phyloP scores from a whole-genome alignment of 2,797 vertebrate genomes.

The Sciaenops ocellatus region DNA sequence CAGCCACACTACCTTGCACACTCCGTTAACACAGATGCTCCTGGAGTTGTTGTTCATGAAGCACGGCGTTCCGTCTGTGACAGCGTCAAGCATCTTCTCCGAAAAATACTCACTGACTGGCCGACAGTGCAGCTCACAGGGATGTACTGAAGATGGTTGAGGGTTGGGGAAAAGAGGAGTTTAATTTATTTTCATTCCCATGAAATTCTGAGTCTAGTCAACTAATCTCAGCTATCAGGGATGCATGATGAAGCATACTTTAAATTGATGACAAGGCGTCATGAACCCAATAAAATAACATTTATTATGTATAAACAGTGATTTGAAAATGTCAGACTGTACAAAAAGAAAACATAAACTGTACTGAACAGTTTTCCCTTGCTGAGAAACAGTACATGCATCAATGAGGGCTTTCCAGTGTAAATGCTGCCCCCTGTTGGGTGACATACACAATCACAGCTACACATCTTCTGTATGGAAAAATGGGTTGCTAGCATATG shows the following conservation, averaged over 20 bases:
- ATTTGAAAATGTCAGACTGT: constrained; percentile 3
- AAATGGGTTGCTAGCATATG: no score
- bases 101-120: constrained; percentile 90
- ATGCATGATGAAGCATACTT: not conserved
- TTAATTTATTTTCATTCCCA: not conserved
- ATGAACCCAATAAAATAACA: not conserved
- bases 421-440: constrained; percentile 74
- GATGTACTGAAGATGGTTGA: constrained; percentile 80
- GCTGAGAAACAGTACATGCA: no score
- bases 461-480: not conserved
- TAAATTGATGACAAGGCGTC: not conserved
- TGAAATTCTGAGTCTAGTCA: not conserved
- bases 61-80: constrained; percentile 95
- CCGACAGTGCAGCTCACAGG: constrained; percentile 95
- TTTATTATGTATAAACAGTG: constrained; percentile 9
- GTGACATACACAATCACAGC: constrained; percentile 27
- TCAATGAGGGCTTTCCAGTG: constrained; percentile 18
- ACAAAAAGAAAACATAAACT: constrained; percentile 1
- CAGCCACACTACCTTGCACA: constrained; percentile 98
- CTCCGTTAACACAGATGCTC: constrained; percentile 97
- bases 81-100: constrained; percentile 96
- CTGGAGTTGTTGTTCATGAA: constrained; percentile 92
- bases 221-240: not conserved
- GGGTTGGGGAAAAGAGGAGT: not conserved
- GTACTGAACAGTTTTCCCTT: not conserved